Evolutionary conservation across 2,797 vertebrate genomes (phyloP).

Genomic region (Buceros bicornis): DNA sequence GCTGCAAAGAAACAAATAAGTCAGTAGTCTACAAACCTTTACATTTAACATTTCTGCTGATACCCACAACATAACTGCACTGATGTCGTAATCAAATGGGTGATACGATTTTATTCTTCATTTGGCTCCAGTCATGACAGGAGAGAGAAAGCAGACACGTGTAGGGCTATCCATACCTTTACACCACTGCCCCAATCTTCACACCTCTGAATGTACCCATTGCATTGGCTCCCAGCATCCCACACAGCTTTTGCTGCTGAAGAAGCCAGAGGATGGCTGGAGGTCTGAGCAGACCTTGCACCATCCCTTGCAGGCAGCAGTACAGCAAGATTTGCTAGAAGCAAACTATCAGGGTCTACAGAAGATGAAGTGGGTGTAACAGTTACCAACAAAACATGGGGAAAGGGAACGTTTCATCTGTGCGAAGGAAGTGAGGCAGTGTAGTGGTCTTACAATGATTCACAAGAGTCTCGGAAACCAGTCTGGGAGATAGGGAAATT

Average conservation of each 20-base stretch:
- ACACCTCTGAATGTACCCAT: background rate
- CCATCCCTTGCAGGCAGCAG: background rate
- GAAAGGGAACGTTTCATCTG: background rate
- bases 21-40: background rate
- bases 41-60: background rate
- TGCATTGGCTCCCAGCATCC: background rate
- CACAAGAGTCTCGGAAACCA: background rate
- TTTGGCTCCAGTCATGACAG: background rate
- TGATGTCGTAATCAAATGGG: background rate
- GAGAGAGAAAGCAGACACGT: background rate
- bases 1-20: constrained; percentile 26
- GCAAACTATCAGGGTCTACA: background rate
- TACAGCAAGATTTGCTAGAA: background rate
- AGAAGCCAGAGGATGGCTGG: background rate
- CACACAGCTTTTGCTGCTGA: background rate
- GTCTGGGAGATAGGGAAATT: background rate
- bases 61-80: background rate
- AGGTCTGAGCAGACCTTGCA: background rate
- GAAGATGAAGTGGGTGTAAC: background rate
- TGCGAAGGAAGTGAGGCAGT: background rate
- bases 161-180: background rate
- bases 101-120: background rate
- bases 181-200: background rate
- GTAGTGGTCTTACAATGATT: background rate
- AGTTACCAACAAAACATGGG: background rate